Percentiles rank a stretch among this genome's conserved stretches.
phyloP scores from a whole-genome alignment of 1,140 invertebrate genomes.

The Zophobas atratus region DNA sequence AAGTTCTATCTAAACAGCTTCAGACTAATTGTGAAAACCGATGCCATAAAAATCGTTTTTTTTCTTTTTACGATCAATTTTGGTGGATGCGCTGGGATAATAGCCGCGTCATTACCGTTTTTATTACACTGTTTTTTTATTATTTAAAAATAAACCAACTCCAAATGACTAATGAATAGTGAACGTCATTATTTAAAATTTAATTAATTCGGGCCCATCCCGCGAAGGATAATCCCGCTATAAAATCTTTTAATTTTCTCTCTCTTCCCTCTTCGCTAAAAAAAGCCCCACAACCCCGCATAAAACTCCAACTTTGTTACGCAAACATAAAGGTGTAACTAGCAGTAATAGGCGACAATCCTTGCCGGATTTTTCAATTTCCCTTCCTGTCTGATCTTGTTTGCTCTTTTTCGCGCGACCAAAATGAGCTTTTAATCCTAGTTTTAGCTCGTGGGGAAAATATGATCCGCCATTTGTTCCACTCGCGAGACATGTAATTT shows the following conservation, averaged over 20 bases:
- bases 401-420: slow-evolving; percentile 20
- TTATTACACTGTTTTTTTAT: too few relatives aligned
- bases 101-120: too few relatives aligned
- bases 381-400: slow-evolving; percentile 1
- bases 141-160: background rate
- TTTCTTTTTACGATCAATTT: background rate
- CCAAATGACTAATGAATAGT: background rate
- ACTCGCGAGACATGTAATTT: slow-evolving; percentile 17
- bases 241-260: background rate
- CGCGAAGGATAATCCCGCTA: too few relatives aligned
- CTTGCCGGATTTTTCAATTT: slow-evolving; percentile 24
- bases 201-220: too few relatives aligned
- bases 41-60: background rate
- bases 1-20: too few relatives aligned
- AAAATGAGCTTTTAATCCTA: slow-evolving; percentile 28
- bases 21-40: too few relatives aligned
- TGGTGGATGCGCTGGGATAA: slow-evolving; percentile 16
- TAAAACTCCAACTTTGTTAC: background rate
- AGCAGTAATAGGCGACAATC: slow-evolving; percentile 14
- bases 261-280: background rate
- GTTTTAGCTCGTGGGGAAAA: slow-evolving; percentile 37
- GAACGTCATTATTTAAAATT: background rate
- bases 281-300: background rate
- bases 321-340: slow-evolving; percentile 5
- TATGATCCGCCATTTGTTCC: slow-evolving; percentile 20